Evolutionary conservation across 2,797 vertebrate genomes (phyloP).

Genomic region (Megaceryle alcyon): DNA sequence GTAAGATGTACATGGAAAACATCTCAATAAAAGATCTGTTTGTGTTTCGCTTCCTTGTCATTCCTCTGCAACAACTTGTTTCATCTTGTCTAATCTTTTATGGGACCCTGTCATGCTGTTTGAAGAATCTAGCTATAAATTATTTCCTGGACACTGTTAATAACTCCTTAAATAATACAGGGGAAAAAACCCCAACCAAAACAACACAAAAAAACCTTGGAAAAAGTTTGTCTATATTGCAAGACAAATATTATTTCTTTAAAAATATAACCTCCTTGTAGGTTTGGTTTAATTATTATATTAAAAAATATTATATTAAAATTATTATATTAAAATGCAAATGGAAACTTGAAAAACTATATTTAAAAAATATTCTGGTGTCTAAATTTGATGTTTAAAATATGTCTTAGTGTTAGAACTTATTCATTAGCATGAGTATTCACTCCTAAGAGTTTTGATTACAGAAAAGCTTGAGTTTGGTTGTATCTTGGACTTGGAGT

Average conservation of each 20-base stretch:
- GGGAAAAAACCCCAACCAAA: too few relatives aligned
- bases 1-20: background rate
- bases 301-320: background rate
- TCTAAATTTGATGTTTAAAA: background rate
- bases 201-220: too few relatives aligned
- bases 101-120: background rate
- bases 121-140: background rate
- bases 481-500: background rate
- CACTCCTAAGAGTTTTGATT: background rate
- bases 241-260: background rate
- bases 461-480: background rate
- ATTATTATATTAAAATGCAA: background rate
- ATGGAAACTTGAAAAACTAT: background rate
- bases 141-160: background rate
- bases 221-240: background rate
- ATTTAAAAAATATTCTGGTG: background rate
- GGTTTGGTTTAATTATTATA: background rate
- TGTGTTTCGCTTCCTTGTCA: constrained; percentile 10
- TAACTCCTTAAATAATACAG: background rate
- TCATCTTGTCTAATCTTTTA: constrained; percentile 15
- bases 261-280: background rate
- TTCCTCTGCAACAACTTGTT: constrained; percentile 15
- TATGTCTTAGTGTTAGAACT: background rate
- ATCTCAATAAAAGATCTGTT: background rate
- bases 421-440: background rate